These are phyloP conservation scores for Solea solea DNA, from an alignment of 2,113 vertebrate species.

Conservation along the genomic window DNA sequence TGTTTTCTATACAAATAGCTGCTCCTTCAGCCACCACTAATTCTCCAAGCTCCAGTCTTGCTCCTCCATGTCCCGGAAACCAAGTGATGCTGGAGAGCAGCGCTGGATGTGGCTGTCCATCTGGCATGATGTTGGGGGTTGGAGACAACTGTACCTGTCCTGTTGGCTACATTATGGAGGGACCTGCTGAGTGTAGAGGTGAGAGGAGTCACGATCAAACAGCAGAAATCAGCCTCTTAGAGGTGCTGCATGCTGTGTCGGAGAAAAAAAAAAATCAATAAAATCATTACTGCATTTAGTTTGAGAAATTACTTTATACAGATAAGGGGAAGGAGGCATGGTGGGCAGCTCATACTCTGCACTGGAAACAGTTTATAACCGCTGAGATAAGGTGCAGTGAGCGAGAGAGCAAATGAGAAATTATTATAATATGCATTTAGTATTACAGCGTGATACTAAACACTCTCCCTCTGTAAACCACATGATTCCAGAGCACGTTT, in stretches of 20 bases:
- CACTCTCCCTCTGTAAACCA: neutral
- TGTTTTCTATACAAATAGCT: conserved; percentile 8
- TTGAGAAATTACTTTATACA: neutral
- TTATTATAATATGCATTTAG: conserved; percentile 3
- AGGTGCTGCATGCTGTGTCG: neutral
- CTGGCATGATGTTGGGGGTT: conserved; percentile 37
- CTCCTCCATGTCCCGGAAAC: conserved; percentile 53
- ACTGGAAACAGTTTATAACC: neutral
- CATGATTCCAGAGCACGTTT: neutral
- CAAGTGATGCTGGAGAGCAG: conserved; percentile 46
- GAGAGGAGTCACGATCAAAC: neutral
- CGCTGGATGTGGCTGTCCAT: conserved; percentile 57
- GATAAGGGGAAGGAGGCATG: neutral
- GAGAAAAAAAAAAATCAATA: neutral
- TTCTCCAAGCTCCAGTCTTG: conserved; percentile 12
- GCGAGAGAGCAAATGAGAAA: neutral
- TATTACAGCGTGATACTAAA: neutral
- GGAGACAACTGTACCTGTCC: conserved; percentile 65
- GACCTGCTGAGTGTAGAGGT: conserved; percentile 66
- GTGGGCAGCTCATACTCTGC: neutral
- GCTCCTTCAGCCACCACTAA: conserved; percentile 12
- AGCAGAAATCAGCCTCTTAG: neutral
- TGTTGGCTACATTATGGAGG: conserved; percentile 58
- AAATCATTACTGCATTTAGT: neutral
- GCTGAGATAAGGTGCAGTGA: neutral